Evolutionary conservation across 2,888 invertebrate genomes (phyloP), one percentile per base, ranked within the genome.

Genomic region (Dione juno): DNA sequence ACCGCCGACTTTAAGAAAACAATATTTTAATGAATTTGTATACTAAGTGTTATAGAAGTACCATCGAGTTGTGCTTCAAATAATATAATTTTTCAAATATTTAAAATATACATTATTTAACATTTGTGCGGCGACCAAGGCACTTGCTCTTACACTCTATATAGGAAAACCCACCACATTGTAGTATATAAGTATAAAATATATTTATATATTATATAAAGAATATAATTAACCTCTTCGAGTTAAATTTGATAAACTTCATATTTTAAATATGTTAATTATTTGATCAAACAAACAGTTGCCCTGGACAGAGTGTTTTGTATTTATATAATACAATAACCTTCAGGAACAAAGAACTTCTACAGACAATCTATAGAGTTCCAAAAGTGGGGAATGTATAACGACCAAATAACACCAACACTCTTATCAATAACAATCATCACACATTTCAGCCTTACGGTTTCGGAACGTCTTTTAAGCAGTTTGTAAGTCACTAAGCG

Each of bases 81-180:
- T 0, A 43, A 59, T 0, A 43, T 59, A 61, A 19, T 50, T 50
- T 50, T 16, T 28, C 28, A 48, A 48, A 21, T 37, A 28, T 59
- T n/a, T 59, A 6, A 43, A 21, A 21, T 43, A 41, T 14, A n/a
- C 10, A 45, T 21, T 43, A 61, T 61, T 16, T 35, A 59, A 67
- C 28, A 69, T 70, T 68, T 65, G 74, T 73, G 76, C 77, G 37
- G 57, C 19, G 0, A 19, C 14, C 52, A 64, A 64, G 64, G 64
- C 64, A 64, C 64, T 64, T 37, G 13, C 13, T 52, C 37, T 50
- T 37, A 37, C 37, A 50, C 16, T 19, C 50, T 13, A 61, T 16
- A n/a, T 45, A n/a, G 28, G 28, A 61, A 57, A 37, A 28, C 45
- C 45, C 45, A 61, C 45, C 28, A 45, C 45, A 57, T 50, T 5